Conservation (phyloP, 1,140 invertebrate species). For the Aphis gossypii region DNA sequence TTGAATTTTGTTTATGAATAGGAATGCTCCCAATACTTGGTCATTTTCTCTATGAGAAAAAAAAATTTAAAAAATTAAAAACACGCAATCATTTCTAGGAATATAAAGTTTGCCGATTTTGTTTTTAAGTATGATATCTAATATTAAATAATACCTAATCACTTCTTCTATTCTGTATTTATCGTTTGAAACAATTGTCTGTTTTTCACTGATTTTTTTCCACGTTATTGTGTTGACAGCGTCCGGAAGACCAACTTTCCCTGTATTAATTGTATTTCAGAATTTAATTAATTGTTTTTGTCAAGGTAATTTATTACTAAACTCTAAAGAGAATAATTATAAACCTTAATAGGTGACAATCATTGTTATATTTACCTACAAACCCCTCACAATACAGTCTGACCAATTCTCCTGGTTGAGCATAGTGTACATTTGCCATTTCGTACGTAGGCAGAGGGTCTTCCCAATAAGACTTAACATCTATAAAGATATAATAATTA, state of each 20-base stretch:
- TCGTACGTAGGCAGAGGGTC: slow-evolving; percentile 66
- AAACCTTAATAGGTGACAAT: not conserved
- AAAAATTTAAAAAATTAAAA: slow-evolving; percentile 38
- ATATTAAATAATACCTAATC: not conserved
- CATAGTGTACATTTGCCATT: slow-evolving; percentile 65
- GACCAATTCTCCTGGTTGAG: slow-evolving; percentile 68
- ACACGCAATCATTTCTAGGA: not conserved
- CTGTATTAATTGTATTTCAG: slow-evolving; percentile 60
- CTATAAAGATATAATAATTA: slow-evolving; percentile 58
- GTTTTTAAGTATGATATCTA: not conserved
- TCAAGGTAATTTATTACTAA: not conserved
- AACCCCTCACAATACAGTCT: slow-evolving; percentile 79
- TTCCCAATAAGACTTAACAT: slow-evolving; percentile 64
- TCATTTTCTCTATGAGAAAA: slow-evolving; percentile 70
- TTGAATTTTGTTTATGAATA: slow-evolving; percentile 70
- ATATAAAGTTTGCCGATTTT: not conserved
- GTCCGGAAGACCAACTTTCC: slow-evolving; percentile 73
- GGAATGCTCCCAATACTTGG: slow-evolving; percentile 75
- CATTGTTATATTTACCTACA: slow-evolving; percentile 68
- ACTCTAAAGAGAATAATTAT: too few relatives aligned
- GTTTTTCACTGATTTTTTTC: slow-evolving; percentile 69
- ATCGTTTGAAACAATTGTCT: slow-evolving; percentile 27
- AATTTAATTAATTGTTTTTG: not conserved
- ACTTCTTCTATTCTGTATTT: slow-evolving; percentile 34
- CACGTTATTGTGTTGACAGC: slow-evolving; percentile 73